Evolutionary conservation across 1,140 invertebrate genomes (phyloP).

Genomic region (Eumaeus atala): DNA sequence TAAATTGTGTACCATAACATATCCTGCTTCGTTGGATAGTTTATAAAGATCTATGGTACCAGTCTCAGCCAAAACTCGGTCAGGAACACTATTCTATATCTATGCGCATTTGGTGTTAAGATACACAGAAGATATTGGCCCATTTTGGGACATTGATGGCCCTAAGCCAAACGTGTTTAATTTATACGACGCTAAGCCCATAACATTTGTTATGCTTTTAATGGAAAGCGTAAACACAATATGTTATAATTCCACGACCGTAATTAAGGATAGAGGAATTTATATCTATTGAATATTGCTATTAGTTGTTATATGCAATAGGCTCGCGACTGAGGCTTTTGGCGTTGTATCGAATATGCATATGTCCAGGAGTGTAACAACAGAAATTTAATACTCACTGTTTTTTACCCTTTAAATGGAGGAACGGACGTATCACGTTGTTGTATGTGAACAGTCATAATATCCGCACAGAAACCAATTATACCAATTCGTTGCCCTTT

Average conservation of each 20-base stretch:
- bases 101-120: constrained; percentile 10
- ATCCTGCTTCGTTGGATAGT: neutral
- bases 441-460: too few species aligned
- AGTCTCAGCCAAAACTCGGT: neutral
- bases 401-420: too few species aligned
- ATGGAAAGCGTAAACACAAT: constrained; percentile 10
- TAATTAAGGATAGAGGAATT: neutral
- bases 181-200: constrained; percentile 13
- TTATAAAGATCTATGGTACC: constrained; percentile 2
- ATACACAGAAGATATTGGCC: constrained; percentile 16
- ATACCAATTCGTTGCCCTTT: too few species aligned
- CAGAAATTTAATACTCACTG: too few species aligned
- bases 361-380: too few species aligned
- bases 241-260: neutral
- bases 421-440: too few species aligned
- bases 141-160: constrained; percentile 13
- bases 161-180: constrained; percentile 12
- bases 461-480: too few species aligned
- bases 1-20: too few species aligned
- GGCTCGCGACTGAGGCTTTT: too few species aligned
- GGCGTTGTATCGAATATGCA: too few species aligned
- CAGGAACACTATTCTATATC: too few species aligned
- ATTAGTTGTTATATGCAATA: too few species aligned
- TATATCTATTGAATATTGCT: constrained; percentile 2
- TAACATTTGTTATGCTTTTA: constrained; percentile 14